Conservation (phyloP, 2,888 invertebrate genomes). For the Drosophila siamana region DNA sequence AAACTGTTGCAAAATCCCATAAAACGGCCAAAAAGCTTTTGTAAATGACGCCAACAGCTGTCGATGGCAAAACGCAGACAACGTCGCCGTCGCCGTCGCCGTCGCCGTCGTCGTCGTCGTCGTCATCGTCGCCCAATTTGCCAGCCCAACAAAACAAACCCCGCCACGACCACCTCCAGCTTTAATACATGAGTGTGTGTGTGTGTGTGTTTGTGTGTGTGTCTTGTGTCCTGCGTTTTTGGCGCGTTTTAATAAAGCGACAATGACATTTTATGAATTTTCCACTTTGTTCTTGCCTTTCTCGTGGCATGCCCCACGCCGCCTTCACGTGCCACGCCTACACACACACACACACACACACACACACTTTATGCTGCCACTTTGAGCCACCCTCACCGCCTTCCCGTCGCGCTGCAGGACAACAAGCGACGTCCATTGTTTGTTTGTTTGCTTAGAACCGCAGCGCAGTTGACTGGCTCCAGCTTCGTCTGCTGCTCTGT, state of each 20-base stretch:
- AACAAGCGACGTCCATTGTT: conserved; percentile 68
- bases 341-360: conserved; percentile 6
- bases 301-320: conserved; percentile 19
- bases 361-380: neutral
- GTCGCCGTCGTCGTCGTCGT: conserved; percentile 43
- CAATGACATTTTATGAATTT: conserved; percentile 80
- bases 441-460: conserved; percentile 72
- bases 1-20: conserved; percentile 80
- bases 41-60: conserved; percentile 81
- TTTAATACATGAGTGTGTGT: conserved; percentile 39
- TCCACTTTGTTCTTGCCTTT: conserved; percentile 74
- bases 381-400: neutral
- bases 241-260: conserved; percentile 81
- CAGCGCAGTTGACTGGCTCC: conserved; percentile 59
- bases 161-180: neutral
- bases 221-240: conserved; percentile 64
- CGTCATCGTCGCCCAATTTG: conserved; percentile 39
- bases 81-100: conserved; percentile 43
- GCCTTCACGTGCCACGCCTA: conserved; percentile 2
- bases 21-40: conserved; percentile 81
- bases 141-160: conserved; percentile 21
- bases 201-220: conserved; percentile 25
- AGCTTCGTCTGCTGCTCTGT: conserved; percentile 19
- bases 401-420: conserved; percentile 21
- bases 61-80: conserved; percentile 75